phyloP scores from a whole-genome alignment of 2,888 invertebrate species.

The Leucoptera coffeella region DNA sequence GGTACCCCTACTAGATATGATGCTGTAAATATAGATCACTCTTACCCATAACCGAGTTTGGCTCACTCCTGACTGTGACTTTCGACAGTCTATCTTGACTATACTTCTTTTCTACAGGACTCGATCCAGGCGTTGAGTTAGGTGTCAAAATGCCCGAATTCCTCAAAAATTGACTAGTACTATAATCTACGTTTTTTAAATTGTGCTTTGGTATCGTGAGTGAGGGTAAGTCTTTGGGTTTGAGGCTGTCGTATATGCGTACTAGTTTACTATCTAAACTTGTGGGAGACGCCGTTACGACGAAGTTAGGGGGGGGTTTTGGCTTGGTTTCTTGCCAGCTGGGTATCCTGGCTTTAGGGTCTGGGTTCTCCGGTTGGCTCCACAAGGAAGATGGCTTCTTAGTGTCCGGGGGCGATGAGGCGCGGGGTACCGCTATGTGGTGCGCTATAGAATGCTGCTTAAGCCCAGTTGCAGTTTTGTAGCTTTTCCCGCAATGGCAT shows the following conservation, averaged over 20 bases:
- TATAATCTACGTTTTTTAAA: slow-evolving; percentile 16
- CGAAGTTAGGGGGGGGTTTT: slow-evolving; percentile 26
- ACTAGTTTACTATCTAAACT: slow-evolving; percentile 30
- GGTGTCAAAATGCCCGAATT: slow-evolving; percentile 42
- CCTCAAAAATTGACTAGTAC: slow-evolving; percentile 9
- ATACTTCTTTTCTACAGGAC: slow-evolving; percentile 20
- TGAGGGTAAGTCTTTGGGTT: slow-evolving; percentile 25
- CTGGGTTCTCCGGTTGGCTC: background rate
- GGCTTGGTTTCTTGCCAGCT: too few relatives aligned
- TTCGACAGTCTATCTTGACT: slow-evolving; percentile 18
- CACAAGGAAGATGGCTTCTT: too few relatives aligned
- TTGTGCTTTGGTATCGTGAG: slow-evolving; percentile 37
- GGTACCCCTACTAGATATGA: too few relatives aligned
- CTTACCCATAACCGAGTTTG: slow-evolving; percentile 8
- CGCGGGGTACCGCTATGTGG: slow-evolving; percentile 12
- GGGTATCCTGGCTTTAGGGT: too few relatives aligned
- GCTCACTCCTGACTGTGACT: slow-evolving; percentile 20
- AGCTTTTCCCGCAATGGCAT: slow-evolving; percentile 81
- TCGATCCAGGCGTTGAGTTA: slow-evolving; percentile 30
- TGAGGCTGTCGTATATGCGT: slow-evolving; percentile 34
- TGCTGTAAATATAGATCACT: too few relatives aligned
- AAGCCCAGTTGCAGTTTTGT: slow-evolving; percentile 74
- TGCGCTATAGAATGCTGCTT: slow-evolving; percentile 59
- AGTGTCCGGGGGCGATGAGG: background rate
- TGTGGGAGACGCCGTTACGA: slow-evolving; percentile 32